Evolutionary conservation across 1,140 invertebrate genomes (phyloP).

Genomic region (Neodiprion fabricii): DNA sequence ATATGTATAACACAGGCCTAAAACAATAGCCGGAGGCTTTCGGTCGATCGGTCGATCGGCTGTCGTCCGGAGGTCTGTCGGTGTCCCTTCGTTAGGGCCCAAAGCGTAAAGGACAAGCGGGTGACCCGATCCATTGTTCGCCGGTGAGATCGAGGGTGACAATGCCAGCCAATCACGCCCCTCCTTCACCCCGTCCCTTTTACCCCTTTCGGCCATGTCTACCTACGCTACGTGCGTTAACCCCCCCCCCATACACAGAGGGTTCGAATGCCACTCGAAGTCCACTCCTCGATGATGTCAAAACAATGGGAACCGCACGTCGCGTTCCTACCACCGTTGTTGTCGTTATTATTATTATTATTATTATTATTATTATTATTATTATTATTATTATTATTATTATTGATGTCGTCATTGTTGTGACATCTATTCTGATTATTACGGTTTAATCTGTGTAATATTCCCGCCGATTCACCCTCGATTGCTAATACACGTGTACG

Average conservation of each 20-base stretch:
- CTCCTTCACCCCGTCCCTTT: too few relatives aligned
- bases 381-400: too few relatives aligned
- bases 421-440: too few relatives aligned
- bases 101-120: constrained; percentile 30
- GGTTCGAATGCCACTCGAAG: background rate
- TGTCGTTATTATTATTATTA: too few relatives aligned
- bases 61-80: background rate
- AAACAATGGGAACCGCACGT: background rate
- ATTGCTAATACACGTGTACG: too few relatives aligned
- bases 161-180: constrained; percentile 38
- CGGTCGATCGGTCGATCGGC: too few relatives aligned
- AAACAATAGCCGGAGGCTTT: background rate
- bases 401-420: background rate
- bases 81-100: background rate
- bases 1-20: background rate
- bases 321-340: too few relatives aligned
- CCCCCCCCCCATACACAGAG: background rate
- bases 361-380: too few relatives aligned
- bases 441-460: too few relatives aligned
- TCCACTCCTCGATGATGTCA: background rate
- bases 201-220: too few relatives aligned
- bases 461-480: too few relatives aligned
- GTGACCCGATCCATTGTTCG: constrained; percentile 31
- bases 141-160: constrained; percentile 30
- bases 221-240: too few relatives aligned